A percentile compares a stretch with the other conserved stretches of the same genome.
Conservation (phyloP, 2,113 vertebrate genomes). For the Corythoichthys haematopterus region DNA sequence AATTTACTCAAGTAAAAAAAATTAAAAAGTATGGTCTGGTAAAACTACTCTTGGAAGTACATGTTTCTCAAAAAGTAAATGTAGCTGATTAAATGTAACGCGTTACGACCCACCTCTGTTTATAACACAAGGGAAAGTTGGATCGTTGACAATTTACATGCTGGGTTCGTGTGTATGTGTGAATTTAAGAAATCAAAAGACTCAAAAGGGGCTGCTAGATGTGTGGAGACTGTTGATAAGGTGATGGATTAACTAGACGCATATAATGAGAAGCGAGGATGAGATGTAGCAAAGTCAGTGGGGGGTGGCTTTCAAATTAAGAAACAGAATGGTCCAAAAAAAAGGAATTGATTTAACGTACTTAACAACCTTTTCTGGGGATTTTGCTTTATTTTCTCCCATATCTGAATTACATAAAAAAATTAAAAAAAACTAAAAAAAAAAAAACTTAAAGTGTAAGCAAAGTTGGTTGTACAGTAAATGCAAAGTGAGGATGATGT, state of each 20-base stretch:
- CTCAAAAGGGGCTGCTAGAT: neutral
- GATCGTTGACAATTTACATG: neutral
- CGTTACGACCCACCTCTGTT: too few species aligned
- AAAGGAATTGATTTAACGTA: neutral
- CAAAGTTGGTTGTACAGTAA: too few species aligned
- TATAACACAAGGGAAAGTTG: neutral
- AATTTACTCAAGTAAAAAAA: too few species aligned
- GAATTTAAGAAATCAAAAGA: neutral
- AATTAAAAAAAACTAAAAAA: too few species aligned
- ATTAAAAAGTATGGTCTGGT: too few species aligned
- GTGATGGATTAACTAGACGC: slow-evolving; percentile 30
- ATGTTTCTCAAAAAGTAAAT: too few species aligned
- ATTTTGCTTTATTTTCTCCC: neutral
- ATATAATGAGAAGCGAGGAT: slow-evolving; percentile 43
- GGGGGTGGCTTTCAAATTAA: slow-evolving; percentile 17
- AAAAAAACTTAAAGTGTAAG: too few species aligned
- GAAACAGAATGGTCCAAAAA: slow-evolving; percentile 31
- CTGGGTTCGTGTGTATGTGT: neutral
- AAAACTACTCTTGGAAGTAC: too few species aligned
- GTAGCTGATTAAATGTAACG: too few species aligned
- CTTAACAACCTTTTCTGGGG: neutral
- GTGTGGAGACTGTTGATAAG: slow-evolving; percentile 20
- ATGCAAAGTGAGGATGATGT: too few species aligned
- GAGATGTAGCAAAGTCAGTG: slow-evolving; percentile 8
- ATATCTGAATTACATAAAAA: neutral